A percentile compares a stretch with the other conserved stretches of the same genome.
Evolutionary conservation across 1,140 invertebrate species (phyloP).

Genomic region (Heterodera schachtii): DNA sequence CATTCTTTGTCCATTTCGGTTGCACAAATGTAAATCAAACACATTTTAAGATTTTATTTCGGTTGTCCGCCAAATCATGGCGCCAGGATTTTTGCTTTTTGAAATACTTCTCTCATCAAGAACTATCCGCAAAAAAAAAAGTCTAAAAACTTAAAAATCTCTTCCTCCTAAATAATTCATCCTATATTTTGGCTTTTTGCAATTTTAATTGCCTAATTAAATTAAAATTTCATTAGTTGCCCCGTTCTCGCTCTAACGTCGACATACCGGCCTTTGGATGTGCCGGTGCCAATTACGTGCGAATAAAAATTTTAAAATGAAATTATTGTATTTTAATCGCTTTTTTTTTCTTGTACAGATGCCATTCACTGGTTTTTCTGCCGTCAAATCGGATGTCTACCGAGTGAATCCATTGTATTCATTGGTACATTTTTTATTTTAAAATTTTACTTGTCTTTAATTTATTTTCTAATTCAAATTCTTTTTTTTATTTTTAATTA

Average conservation of each 20-base stretch:
- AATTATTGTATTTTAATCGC: not conserved
- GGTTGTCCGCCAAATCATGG: too few relatives aligned
- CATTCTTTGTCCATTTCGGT: too few relatives aligned
- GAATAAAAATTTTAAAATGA: not conserved
- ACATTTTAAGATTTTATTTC: too few relatives aligned
- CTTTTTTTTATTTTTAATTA: not conserved
- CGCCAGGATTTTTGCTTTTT: too few relatives aligned
- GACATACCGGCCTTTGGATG: slow-evolving; percentile 6
- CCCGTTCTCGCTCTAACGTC: slow-evolving; percentile 12
- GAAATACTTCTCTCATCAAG: too few relatives aligned
- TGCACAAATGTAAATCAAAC: too few relatives aligned
- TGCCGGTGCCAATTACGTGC: slow-evolving; percentile 16
- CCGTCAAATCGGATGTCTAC: slow-evolving; percentile 14
- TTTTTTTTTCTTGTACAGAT: not conserved
- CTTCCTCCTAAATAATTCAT: too few relatives aligned
- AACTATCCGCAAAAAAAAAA: too few relatives aligned
- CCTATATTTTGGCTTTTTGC: too few relatives aligned
- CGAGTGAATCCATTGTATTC: slow-evolving; percentile 15
- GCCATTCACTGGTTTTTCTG: slow-evolving; percentile 20
- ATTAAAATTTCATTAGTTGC: not conserved
- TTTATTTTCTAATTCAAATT: not conserved
- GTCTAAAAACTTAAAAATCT: too few relatives aligned
- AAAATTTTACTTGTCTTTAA: too few relatives aligned
- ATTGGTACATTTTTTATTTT: slow-evolving; percentile 13
- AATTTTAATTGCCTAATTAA: not conserved